These are phyloP conservation scores for Cacatua alba DNA, from an alignment of 2,113 vertebrate species.

Conservation along the genomic window DNA sequence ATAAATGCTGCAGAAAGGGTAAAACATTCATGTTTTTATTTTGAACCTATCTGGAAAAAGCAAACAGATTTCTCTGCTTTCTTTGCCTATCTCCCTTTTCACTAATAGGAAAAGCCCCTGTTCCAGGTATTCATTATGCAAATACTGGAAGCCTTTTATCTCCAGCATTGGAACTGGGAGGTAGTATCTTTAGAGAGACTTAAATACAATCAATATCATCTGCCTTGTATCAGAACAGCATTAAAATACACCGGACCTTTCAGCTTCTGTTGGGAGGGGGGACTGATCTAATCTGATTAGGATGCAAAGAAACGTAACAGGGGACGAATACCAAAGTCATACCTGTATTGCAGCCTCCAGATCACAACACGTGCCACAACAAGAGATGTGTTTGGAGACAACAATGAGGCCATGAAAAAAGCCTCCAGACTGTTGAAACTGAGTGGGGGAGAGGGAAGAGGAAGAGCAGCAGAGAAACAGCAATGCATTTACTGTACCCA, in stretches of 20 bases:
- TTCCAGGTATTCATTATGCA: background rate
- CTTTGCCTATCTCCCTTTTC: background rate
- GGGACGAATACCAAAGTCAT: constrained; percentile 2
- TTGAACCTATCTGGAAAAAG: background rate
- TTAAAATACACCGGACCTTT: background rate
- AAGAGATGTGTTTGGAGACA: background rate
- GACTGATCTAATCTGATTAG: constrained; percentile 19
- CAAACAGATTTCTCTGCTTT: background rate
- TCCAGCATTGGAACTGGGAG: constrained; percentile 4
- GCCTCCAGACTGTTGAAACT: background rate
- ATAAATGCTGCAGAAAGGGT: background rate
- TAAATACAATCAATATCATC: background rate
- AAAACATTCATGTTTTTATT: background rate
- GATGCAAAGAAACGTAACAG: background rate
- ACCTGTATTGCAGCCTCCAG: background rate
- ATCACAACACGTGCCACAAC: background rate
- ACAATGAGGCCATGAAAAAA: background rate
- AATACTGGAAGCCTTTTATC: constrained; percentile 45
- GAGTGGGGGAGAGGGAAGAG: background rate
- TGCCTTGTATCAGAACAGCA: background rate
- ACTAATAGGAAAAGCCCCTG: background rate
- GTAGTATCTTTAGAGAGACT: constrained; percentile 1
- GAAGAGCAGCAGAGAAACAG: constrained; percentile 26
- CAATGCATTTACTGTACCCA: background rate
- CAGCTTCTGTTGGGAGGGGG: background rate